Evolutionary conservation across 2,888 invertebrate genomes (phyloP), one percentile per base, ranked within the genome.

Genomic region (Oxyteleia sp.): DNA sequence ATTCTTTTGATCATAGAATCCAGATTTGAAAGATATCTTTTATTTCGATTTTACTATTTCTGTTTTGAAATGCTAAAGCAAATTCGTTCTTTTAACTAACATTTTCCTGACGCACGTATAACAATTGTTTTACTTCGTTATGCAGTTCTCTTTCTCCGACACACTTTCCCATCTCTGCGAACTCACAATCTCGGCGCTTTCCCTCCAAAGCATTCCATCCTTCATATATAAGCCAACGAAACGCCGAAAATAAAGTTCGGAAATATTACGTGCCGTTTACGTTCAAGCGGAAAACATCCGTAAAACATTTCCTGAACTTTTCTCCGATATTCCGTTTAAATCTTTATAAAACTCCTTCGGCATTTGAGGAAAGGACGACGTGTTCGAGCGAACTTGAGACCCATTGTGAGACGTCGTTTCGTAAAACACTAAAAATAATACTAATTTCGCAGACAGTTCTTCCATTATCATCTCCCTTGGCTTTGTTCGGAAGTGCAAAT

Each of bases 211-310:
- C 2, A 23, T 41, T 59, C 5, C 43, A 61, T 47, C 49, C 23
- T 26, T 66, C 41, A n/a, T 53, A 51, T 41, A 53, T 41, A 66
- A 66, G 41, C 29, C 18, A 29, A 32, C 26, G 18, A 66, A 51
- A 66, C 26, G 43, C 53, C 38, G 41, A 43, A 43, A 68, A 53
- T 38, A 68, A 68, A 55, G 68, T 68, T 68, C 53, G 68, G 43
- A 68, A 68, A 68, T 68, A 68, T 68, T 53, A 53, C 53, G 68
- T 15, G 43, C 53, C 47, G 68, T 32, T 68, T 68, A 68, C 16
- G 53, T 53, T 68, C 53, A 20, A 43, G 53, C 68, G 53, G 68
- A 55, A 53, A 68, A 68, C 32, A 41, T 53, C 53, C 53, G 18
- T 53, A 29, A 68, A 68, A 53, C 53, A 68, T 68, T 68, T 43